phyloP scores from a whole-genome alignment of 2,113 vertebrate genomes.

The Polyodon spathula region DNA sequence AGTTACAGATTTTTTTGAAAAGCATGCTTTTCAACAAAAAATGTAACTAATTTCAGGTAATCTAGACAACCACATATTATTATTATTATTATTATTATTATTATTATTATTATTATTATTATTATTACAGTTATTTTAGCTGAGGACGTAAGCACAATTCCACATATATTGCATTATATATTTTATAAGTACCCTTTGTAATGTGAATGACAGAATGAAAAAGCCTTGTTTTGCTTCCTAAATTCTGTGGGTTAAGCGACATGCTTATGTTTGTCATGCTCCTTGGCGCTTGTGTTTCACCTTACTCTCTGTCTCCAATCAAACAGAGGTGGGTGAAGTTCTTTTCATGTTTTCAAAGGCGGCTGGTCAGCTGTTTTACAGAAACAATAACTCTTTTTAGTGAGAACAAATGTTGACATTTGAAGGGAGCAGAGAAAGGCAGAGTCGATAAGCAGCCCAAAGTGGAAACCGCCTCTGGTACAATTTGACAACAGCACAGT shows the following conservation, averaged over 20 bases:
- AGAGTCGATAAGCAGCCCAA: slow-evolving; percentile 39
- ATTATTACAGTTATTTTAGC: too few species aligned
- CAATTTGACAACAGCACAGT: slow-evolving; percentile 53
- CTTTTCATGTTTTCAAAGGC: slow-evolving; percentile 65
- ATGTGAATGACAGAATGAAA: too few species aligned
- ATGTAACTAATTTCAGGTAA: too few species aligned
- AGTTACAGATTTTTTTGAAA: too few species aligned
- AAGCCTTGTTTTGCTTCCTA: too few species aligned
- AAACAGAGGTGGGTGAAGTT: slow-evolving; percentile 53
- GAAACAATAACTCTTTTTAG: slow-evolving; percentile 81
- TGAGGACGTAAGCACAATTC: too few species aligned
- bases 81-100: too few species aligned
- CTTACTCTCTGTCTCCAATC: slow-evolving; percentile 18
- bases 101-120: too few species aligned
- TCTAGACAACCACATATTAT: too few species aligned
- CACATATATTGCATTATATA: too few species aligned
- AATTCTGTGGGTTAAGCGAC: neutral
- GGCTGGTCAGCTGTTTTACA: slow-evolving; percentile 57
- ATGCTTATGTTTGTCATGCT: slow-evolving; percentile 15
- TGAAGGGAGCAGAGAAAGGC: slow-evolving; percentile 47
- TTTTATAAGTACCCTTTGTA: too few species aligned
- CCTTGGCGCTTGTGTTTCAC: slow-evolving; percentile 10
- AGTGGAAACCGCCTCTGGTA: slow-evolving; percentile 54
- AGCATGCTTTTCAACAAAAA: too few species aligned
- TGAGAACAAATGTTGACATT: slow-evolving; percentile 86